Percentiles rank a stretch among this genome's conserved stretches.
Conservation (phyloP, 2,113 vertebrate genomes). For the Arizona elegans region DNA sequence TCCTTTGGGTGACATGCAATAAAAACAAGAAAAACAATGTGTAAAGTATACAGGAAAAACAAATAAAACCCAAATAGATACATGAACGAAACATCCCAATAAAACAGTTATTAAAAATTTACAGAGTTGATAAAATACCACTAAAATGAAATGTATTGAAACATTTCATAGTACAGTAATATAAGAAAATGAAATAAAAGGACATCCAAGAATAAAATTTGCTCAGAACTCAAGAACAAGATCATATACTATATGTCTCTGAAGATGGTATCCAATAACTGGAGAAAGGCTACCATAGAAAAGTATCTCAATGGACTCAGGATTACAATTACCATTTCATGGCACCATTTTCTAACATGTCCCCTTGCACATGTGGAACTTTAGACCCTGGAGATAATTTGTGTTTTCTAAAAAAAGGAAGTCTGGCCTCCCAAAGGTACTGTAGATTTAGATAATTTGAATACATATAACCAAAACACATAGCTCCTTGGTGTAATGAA, state of each 20-base stretch:
- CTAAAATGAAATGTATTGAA: neutral
- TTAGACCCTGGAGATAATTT: neutral
- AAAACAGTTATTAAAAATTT: neutral
- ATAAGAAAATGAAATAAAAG: neutral
- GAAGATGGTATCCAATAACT: neutral
- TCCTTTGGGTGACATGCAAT: neutral
- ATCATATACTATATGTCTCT: neutral
- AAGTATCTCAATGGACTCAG: neutral
- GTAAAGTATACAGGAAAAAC: neutral
- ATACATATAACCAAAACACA: neutral
- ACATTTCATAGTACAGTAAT: neutral
- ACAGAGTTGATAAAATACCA: neutral
- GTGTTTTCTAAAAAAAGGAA: neutral
- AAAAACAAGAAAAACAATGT: neutral
- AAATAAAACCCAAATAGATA: neutral
- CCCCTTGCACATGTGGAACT: neutral
- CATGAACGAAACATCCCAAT: neutral
- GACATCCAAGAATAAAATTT: neutral
- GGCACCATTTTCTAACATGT: neutral
- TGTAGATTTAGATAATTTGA: neutral
- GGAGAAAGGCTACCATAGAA: neutral
- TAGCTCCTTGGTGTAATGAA: neutral
- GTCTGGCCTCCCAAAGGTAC: neutral
- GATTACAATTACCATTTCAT: neutral
- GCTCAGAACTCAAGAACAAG: neutral